These are phyloP conservation scores for Benthosema pterotum DNA, from an alignment of 2,797 vertebrate species.

Conservation along the genomic window DNA sequence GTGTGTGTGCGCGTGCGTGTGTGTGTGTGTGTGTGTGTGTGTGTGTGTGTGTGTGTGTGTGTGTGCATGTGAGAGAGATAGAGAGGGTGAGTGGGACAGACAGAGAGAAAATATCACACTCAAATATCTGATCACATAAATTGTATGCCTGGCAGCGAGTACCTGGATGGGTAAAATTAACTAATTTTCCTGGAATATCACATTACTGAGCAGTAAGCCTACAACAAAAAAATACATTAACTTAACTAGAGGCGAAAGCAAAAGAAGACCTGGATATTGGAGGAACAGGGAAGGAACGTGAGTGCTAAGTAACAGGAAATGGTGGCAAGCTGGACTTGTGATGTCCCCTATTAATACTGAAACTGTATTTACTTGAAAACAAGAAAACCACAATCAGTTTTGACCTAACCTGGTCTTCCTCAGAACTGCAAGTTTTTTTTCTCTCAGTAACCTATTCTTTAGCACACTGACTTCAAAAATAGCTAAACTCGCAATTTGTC, in stretches of 20 bases:
- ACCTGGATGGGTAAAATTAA: constrained; percentile 47
- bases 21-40: too few species aligned
- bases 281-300: constrained; percentile 7
- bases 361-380: constrained; percentile 1
- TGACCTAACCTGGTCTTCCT: too few species aligned
- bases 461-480: too few species aligned
- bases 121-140: constrained; percentile 43
- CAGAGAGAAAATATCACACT: constrained; percentile 48
- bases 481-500: too few species aligned
- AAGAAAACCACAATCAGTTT: too few species aligned
- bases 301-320: constrained; percentile 14
- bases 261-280: not conserved
- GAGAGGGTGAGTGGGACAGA: not conserved
- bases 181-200: constrained; percentile 29
- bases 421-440: too few species aligned
- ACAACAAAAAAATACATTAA: constrained; percentile 1
- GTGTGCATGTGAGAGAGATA: too few species aligned
- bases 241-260: constrained; percentile 17
- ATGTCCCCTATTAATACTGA: not conserved
- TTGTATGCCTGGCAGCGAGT: too few species aligned
- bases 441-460: too few species aligned
- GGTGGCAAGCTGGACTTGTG: not conserved
- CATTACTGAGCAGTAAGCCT: constrained; percentile 29
- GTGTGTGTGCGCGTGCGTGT: too few species aligned
- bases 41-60: not conserved